phyloP scores from a whole-genome alignment of 30 jellyfish, hydroid and myxozoan species.

The Morbakka virulenta region DNA sequence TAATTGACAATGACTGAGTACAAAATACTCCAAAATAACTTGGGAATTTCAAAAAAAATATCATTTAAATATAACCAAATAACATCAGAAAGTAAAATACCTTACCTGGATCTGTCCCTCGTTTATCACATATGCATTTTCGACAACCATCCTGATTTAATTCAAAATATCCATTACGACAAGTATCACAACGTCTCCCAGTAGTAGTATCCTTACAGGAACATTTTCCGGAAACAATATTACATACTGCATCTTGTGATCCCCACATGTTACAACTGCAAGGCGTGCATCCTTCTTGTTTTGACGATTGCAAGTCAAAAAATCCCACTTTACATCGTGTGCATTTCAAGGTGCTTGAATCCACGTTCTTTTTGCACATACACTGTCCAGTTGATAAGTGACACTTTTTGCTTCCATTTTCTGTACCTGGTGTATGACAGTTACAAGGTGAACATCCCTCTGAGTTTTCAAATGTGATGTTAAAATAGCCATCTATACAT shows the following conservation, averaged over 20 bases:
- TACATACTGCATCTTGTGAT: constrained; percentile 63
- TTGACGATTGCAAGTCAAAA: constrained; percentile 68
- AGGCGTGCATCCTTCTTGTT: constrained; percentile 82
- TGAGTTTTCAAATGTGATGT: constrained; percentile 72
- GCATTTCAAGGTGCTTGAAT: constrained; percentile 54
- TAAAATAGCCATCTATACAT: constrained; percentile 83
- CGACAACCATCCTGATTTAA: constrained; percentile 70
- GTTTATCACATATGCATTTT: constrained; percentile 68
- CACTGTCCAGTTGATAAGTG: constrained; percentile 87
- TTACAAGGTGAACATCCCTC: constrained; percentile 87
- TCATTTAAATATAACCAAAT: no score
- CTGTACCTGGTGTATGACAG: constrained; percentile 84
- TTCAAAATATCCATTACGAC: constrained; percentile 78
- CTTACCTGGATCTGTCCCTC: constrained; percentile 95
- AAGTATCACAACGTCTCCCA: constrained; percentile 80
- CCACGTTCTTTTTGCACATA: constrained; percentile 75
- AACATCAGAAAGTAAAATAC: no score
- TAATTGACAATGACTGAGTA: no score
- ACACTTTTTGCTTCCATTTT: constrained; percentile 60
- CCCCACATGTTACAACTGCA: constrained; percentile 97
- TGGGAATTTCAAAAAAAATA: no score
- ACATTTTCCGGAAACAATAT: constrained; percentile 80
- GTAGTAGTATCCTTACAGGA: constrained; percentile 70
- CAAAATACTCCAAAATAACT: no score
- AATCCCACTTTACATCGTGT: constrained; percentile 62